Percentiles rank a stretch among this genome's conserved stretches.
phyloP scores from a whole-genome alignment of 2,113 vertebrate genomes.

The Sylvietta virens region DNA sequence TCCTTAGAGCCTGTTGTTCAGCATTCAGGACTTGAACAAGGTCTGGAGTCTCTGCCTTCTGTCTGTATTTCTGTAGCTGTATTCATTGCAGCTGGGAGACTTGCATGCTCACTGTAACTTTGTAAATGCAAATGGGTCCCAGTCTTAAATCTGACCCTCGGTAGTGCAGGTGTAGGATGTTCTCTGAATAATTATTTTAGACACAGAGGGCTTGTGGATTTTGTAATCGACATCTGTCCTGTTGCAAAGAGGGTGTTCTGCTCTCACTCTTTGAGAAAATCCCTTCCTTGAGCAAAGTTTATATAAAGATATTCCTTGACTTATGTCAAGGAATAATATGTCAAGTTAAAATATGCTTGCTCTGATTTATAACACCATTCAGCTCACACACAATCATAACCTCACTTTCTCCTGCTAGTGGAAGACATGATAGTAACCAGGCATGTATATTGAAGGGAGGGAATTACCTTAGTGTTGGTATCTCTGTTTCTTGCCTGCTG shows the following conservation, averaged over 20 bases:
- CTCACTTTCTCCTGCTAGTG: neutral
- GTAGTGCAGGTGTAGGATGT: neutral
- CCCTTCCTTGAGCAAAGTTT: neutral
- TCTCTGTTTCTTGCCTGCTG: neutral
- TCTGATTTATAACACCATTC: neutral
- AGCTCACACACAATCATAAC: neutral
- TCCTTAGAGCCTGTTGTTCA: neutral
- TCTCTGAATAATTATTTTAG: neutral
- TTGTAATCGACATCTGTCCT: neutral
- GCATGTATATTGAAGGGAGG: neutral
- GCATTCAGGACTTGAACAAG: neutral
- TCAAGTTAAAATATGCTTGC: neutral
- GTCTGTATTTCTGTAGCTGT: neutral
- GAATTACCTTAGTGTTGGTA: neutral
- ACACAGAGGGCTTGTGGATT: neutral
- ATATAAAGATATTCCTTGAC: neutral
- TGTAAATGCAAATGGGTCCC: neutral
- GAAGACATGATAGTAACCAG: neutral
- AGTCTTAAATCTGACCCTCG: neutral
- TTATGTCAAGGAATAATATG: too few species aligned
- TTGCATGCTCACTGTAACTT: neutral
- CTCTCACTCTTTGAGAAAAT: neutral
- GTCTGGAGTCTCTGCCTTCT: neutral
- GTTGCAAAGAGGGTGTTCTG: neutral
- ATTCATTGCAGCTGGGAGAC: neutral